These are phyloP conservation scores for Conomelus anceps DNA, from an alignment of 2,888 invertebrate genomes.

Conservation along the genomic window DNA sequence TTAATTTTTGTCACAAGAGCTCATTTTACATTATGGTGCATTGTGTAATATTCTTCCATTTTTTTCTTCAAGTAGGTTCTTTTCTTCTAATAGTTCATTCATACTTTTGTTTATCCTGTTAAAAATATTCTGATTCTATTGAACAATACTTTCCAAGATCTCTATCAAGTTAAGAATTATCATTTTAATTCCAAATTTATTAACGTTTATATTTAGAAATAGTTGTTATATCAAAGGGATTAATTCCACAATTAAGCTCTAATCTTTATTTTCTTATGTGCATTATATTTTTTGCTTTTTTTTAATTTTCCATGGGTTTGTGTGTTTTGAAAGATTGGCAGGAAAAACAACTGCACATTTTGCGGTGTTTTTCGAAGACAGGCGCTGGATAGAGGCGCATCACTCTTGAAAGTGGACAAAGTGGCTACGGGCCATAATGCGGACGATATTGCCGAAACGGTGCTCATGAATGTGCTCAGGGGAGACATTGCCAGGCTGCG, in stretches of 20 bases:
- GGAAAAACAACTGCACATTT: constrained; percentile 95
- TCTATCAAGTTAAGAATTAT: too few species aligned
- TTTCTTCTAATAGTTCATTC: too few species aligned
- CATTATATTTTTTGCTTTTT: too few species aligned
- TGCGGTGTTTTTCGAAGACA: constrained; percentile 94
- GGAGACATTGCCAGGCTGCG: constrained; percentile 92
- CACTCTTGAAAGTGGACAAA: constrained; percentile 77
- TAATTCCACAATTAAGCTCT: not conserved
- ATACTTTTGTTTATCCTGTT: too few species aligned
- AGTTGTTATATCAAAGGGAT: not conserved
- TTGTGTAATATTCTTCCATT: too few species aligned
- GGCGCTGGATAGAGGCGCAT: constrained; percentile 91
- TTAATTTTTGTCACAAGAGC: too few species aligned
- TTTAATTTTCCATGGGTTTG: too few species aligned
- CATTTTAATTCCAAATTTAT: too few species aligned
- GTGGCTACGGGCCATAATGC: constrained; percentile 97
- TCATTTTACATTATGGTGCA: too few species aligned
- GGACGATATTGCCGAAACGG: constrained; percentile 97
- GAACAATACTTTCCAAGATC: too few species aligned
- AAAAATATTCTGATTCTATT: too few species aligned
- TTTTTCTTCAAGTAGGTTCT: too few species aligned
- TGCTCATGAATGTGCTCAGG: constrained; percentile 93
- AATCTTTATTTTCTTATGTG: constrained; percentile 16
- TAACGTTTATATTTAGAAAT: not conserved
- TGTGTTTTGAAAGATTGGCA: constrained; percentile 54